Percentiles rank a stretch among this genome's conserved stretches.
Conservation (phyloP, 2,888 invertebrate species). For the Brenthis hecate region DNA sequence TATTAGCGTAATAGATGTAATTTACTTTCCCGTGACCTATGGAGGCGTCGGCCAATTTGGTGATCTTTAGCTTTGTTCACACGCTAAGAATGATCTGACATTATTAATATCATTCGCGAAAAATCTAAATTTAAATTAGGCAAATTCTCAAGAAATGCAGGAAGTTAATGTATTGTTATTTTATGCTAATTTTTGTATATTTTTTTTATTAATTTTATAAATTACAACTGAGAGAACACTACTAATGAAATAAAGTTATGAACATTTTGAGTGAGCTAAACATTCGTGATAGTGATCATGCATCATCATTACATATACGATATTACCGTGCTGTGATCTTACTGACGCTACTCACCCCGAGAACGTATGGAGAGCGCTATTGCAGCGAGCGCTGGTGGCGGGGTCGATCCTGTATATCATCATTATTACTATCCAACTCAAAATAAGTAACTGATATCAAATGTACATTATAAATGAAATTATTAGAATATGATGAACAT, state of each 20-base stretch:
- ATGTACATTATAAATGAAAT: no score
- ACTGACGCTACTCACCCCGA: slow-evolving; percentile 57
- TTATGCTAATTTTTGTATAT: no score
- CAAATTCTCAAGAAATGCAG: no score
- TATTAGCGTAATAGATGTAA: slow-evolving; percentile 22
- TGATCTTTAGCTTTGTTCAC: slow-evolving; percentile 19
- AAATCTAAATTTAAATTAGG: no score
- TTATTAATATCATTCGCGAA: no score
- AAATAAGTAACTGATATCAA: background rate
- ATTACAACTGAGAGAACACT: background rate
- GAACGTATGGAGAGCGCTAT: slow-evolving; percentile 74
- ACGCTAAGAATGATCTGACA: slow-evolving; percentile 3
- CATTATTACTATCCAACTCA: slow-evolving; percentile 11
- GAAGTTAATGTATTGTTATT: no score
- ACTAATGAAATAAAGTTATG: background rate
- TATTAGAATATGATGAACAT: no score
- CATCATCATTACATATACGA: background rate
- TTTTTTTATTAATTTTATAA: no score
- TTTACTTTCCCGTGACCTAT: slow-evolving; percentile 42
- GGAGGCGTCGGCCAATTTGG: slow-evolving; percentile 13
- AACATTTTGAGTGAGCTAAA: background rate
- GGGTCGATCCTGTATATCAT: slow-evolving; percentile 37
- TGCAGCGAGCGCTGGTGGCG: slow-evolving; percentile 61
- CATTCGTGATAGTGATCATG: slow-evolving; percentile 26
- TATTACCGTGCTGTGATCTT: background rate